Conservation (phyloP, 2,888 invertebrate species). For the Caenorhabditis doughertyi region DNA sequence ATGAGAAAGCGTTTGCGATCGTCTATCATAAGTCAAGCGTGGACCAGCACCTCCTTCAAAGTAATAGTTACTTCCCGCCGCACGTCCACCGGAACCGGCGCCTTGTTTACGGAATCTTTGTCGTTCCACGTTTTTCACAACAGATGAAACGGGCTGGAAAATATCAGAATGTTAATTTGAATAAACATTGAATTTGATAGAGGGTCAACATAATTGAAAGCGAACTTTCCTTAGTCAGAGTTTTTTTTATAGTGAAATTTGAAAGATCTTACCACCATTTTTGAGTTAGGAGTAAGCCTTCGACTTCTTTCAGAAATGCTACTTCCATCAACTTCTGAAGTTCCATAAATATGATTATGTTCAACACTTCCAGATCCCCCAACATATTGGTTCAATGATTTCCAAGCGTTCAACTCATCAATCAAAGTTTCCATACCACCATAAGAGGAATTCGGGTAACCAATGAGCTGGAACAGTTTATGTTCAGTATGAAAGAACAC, state of each 20-base stretch:
- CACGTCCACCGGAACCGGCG: constrained; percentile 69
- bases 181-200: no score
- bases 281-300: constrained; percentile 38
- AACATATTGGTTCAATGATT: constrained; percentile 65
- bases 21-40: constrained; percentile 63
- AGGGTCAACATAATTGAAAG: no score
- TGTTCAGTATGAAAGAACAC: background rate
- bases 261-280: constrained; percentile 43
- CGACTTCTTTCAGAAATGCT: constrained; percentile 61
- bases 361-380: constrained; percentile 56
- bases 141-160: constrained; percentile 73
- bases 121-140: constrained; percentile 76
- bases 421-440: constrained; percentile 72
- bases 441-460: constrained; percentile 67
- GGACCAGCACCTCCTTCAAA: constrained; percentile 64
- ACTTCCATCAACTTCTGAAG: constrained; percentile 61
- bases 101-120: constrained; percentile 76
- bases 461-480: constrained; percentile 67
- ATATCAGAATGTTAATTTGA: no score
- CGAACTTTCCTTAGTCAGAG: no score
- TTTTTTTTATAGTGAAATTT: background rate
- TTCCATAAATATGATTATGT: constrained; percentile 69
- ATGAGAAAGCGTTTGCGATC: constrained; percentile 68
- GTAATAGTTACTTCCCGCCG: constrained; percentile 70
- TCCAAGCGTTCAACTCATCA: constrained; percentile 74